Base-by-base conservation (phyloP, 92 coral and sea anemone species). In the Zoanthus sansibaricus region DNA sequence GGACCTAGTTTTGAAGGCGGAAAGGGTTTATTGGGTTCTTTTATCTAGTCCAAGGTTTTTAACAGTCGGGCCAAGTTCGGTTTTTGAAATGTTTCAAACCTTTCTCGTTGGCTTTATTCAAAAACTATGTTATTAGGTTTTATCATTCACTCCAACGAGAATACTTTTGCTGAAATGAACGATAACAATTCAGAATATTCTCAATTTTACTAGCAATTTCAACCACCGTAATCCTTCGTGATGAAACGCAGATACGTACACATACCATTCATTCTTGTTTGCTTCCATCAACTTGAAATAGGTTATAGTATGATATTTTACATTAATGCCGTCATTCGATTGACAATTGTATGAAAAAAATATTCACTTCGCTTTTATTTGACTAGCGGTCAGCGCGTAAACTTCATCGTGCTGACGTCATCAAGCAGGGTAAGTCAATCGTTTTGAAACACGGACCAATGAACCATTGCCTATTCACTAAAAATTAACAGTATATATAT, bases 181-280 rank as follows among this genome's bases (percentile, higher is more conserved):
- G 85, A 80, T 20, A 64, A 47, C 83, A 79, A 79, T 79, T 62
- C 46, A 42, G 84, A 79, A 21, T 64, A 79, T 79, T 79, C 84
- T 79, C 46, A 45, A 54, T 74, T 37, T 79, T 79, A 72, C 31
- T 52, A 12, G 61, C 75, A 20, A 32, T 80, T 66, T 46, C 42
- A 42, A 20, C 25, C 73, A 20, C 6, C 64, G 59, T 80, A 80
- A 80, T 80, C 85, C 62, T 20, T 56, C 75, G 75, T 80, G 85
- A 80, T 66, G 66, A 48, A 80, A 46, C 47, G 62, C 85, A 80
- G 75, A 56, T 46, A 66, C 47, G 42, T 48, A 14, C 5, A 45
- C 72, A 80, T 80, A 21, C 85, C 85, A 9, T 21, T 15, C 75
- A 80, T 45, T 79, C 73, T 61, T 4, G 9, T 48, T 20, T 64